phyloP scores from a whole-genome alignment of 2,888 invertebrate genomes.

The Euplagia quadripunctaria region DNA sequence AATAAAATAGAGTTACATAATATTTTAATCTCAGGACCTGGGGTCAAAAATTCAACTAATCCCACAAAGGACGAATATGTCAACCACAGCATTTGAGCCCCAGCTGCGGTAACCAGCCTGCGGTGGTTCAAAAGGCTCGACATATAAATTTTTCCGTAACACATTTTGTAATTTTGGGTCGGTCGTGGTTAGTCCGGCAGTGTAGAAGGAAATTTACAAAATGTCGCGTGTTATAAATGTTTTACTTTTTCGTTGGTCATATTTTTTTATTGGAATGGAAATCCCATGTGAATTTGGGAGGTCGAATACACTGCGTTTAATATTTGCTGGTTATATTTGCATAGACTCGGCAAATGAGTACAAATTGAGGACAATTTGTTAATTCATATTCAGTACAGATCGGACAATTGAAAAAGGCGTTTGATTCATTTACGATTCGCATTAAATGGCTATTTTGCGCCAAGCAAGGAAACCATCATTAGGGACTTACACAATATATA shows the following conservation, averaged over 20 bases:
- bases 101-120: constrained; percentile 31
- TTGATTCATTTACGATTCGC: too few species aligned
- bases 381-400: neutral
- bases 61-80: constrained; percentile 36
- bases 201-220: constrained; percentile 23
- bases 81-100: constrained; percentile 39
- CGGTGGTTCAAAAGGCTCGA: constrained; percentile 33
- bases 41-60: constrained; percentile 26
- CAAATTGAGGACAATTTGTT: neutral
- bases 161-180: constrained; percentile 33
- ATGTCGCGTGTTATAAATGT: constrained; percentile 11
- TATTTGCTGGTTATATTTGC: neutral
- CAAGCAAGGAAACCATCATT: too few species aligned
- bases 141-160: constrained; percentile 43
- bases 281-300: neutral
- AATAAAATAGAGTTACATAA: neutral
- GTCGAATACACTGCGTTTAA: neutral
- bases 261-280: neutral
- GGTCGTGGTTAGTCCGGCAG: constrained; percentile 15
- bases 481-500: too few species aligned
- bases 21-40: constrained; percentile 3
- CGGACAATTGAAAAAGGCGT: too few species aligned
- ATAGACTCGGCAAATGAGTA: neutral
- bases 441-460: neutral
- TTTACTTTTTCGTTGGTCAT: constrained; percentile 5